phyloP scores from a whole-genome alignment of 1,140 invertebrate species.

The Drosophila malerkotliana region DNA sequence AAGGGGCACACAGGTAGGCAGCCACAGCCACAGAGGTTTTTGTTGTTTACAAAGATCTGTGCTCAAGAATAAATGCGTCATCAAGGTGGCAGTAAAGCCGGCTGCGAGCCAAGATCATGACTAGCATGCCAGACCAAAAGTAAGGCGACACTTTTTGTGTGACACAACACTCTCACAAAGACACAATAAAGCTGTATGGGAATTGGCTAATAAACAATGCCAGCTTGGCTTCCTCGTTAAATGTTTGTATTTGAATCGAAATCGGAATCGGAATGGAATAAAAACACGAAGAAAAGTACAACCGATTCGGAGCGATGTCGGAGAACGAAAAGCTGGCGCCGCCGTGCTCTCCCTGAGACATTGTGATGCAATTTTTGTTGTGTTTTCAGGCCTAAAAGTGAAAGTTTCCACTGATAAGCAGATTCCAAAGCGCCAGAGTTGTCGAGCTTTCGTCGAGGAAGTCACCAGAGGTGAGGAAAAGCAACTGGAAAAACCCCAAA shows the following conservation, averaged over 20 bases:
- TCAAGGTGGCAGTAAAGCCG: slow-evolving; percentile 64
- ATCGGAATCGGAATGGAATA: slow-evolving; percentile 4
- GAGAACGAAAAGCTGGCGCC: slow-evolving; percentile 32
- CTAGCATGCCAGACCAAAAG: slow-evolving; percentile 50
- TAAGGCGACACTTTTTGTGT: slow-evolving; percentile 26
- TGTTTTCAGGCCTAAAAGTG: slow-evolving; percentile 64
- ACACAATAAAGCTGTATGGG: neutral
- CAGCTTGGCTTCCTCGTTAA: slow-evolving; percentile 25
- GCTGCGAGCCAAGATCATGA: slow-evolving; percentile 74
- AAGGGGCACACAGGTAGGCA: slow-evolving; percentile 1
- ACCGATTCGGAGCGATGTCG: slow-evolving; percentile 31
- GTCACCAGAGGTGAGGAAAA: neutral
- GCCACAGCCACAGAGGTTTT: slow-evolving; percentile 16
- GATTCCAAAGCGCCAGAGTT: neutral
- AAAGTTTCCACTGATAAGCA: slow-evolving; percentile 56
- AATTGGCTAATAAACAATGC: slow-evolving; percentile 23
- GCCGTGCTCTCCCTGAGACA: slow-evolving; percentile 28
- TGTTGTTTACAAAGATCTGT: slow-evolving; percentile 38
- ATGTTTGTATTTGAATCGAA: slow-evolving; percentile 16
- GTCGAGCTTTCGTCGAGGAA: no score
- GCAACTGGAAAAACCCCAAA: neutral
- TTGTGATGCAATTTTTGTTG: slow-evolving; percentile 73
- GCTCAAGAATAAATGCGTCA: slow-evolving; percentile 65
- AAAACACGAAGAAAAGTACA: slow-evolving; percentile 16
- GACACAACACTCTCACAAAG: slow-evolving; percentile 3